Evolutionary conservation across 2,113 vertebrate species (phyloP).

Genomic region (Spilogale gracilis): DNA sequence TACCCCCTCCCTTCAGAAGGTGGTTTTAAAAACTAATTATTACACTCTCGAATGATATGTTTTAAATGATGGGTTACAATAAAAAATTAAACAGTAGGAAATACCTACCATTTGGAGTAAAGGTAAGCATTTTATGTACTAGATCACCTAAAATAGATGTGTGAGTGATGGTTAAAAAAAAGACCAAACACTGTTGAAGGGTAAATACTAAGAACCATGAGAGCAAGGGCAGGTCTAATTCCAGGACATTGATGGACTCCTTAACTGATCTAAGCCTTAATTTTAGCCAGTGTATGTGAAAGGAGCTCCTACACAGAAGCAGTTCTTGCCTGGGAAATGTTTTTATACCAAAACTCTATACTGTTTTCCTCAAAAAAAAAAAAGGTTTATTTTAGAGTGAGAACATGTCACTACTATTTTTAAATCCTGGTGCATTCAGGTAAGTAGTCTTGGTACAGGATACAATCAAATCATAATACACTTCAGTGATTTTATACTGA

Average conservation of each 20-base stretch:
- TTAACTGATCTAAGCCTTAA: background rate
- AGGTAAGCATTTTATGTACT: background rate
- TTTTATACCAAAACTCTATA: conserved; percentile 33
- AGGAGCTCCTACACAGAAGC: background rate
- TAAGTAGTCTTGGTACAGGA: conserved; percentile 60
- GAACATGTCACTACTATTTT: conserved; percentile 62
- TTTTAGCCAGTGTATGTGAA: background rate
- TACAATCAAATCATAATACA: conserved; percentile 62
- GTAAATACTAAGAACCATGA: background rate
- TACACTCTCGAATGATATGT: background rate
- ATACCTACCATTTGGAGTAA: background rate
- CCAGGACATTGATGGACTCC: background rate
- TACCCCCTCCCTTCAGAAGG: background rate
- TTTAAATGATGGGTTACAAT: conserved; percentile 4
- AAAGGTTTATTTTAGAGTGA: conserved; percentile 76
- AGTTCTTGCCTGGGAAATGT: background rate
- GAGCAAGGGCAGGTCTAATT: background rate
- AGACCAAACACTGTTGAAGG: background rate
- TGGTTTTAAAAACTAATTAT: background rate
- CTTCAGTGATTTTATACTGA: conserved; percentile 64
- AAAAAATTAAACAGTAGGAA: background rate
- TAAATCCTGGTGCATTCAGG: conserved; percentile 57
- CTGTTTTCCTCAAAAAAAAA: conserved; percentile 39
- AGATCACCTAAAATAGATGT: conserved; percentile 2
- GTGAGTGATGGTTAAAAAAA: background rate